Evolutionary conservation across 2,888 invertebrate species (phyloP), one percentile per base, ranked within the genome.

Genomic region (Sarcophaga subvicina): DNA sequence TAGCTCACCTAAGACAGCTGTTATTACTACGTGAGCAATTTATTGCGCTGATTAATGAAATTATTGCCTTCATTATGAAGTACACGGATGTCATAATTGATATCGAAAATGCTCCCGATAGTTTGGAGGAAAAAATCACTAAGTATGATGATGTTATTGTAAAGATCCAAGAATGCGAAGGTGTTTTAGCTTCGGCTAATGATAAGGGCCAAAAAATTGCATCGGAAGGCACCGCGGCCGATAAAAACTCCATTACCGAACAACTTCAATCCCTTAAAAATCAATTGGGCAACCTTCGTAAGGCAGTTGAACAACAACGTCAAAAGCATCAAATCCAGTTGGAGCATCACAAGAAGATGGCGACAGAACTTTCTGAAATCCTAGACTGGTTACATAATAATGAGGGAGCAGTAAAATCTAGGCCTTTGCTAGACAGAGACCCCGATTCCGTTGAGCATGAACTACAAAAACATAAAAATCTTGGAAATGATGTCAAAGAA

Each of bases 191-290:
- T 0, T 96, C 97, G 6, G 98, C 98, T 0, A 96, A 96, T 17
- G 98, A 98, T 91, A 98, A 98, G 92, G 98, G 98, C 0, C 97
- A 98, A 91, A 97, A 98, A 92, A 98, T 99, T 54, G 98, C 98
- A 0, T 96, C 96, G 0, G 98, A 98, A 93, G 98, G 98, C 64
- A 96, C 97, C 3, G 96, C 97, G 0, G 96, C 97, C 22, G 98
- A 98, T 90, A 95, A 97, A 90, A 98, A 98, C 90, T 96, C 96
- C 89, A 96, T 98, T 8, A 98, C 97, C 2, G 97, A 98, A 91
- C 96, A 98, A 89, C 92, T 98, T 27, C 98, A 98, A 90, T 96
- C 96, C 0, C 92, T 98, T 25, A 98, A 98, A 92, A 97, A 97
- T 91, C 97, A 98, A 89, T 93, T 98, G 20, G 95, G 97, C 78